Conservation (phyloP, 2,797 vertebrate species). For the Phylloscopus collybita region DNA sequence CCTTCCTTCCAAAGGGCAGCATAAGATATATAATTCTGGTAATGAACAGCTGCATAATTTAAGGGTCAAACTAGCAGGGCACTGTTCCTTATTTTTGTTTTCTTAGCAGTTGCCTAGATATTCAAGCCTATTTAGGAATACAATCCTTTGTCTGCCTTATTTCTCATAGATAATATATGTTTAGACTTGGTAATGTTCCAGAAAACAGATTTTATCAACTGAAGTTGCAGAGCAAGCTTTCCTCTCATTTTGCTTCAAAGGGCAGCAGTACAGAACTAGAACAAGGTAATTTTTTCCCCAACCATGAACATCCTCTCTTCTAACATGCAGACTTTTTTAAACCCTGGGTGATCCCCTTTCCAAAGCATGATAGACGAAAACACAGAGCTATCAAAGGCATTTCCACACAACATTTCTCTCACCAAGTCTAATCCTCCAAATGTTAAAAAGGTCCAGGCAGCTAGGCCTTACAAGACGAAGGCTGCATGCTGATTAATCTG, state of each 20-base stretch:
- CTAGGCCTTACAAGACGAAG: slow-evolving; percentile 71
- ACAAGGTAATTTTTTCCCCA: slow-evolving; percentile 69
- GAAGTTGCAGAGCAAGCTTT: slow-evolving; percentile 70
- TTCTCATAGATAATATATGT: slow-evolving; percentile 68
- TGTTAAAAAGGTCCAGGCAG: slow-evolving; percentile 59
- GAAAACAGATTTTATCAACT: slow-evolving; percentile 77
- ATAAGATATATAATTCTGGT: slow-evolving; percentile 77
- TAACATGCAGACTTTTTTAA: slow-evolving; percentile 67
- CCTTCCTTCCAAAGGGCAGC: slow-evolving; percentile 79
- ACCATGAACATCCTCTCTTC: slow-evolving; percentile 66
- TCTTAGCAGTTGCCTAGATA: slow-evolving; percentile 74
- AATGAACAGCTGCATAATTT: slow-evolving; percentile 82
- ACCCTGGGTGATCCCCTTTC: slow-evolving; percentile 48
- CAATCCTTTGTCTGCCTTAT: slow-evolving; percentile 68
- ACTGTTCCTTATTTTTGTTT: slow-evolving; percentile 73
- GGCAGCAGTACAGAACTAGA: slow-evolving; percentile 69
- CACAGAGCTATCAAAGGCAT: slow-evolving; percentile 76
- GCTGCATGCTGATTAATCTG: slow-evolving; percentile 77
- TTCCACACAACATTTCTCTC: slow-evolving; percentile 72
- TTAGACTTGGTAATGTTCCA: slow-evolving; percentile 71
- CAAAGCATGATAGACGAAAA: slow-evolving; percentile 72
- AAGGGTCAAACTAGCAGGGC: slow-evolving; percentile 69
- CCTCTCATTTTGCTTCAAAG: slow-evolving; percentile 77
- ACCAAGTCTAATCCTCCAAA: slow-evolving; percentile 68
- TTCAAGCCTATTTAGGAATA: slow-evolving; percentile 72